Evolutionary conservation across 2,797 vertebrate genomes (phyloP).

Genomic region (Cercopithecus diana): DNA sequence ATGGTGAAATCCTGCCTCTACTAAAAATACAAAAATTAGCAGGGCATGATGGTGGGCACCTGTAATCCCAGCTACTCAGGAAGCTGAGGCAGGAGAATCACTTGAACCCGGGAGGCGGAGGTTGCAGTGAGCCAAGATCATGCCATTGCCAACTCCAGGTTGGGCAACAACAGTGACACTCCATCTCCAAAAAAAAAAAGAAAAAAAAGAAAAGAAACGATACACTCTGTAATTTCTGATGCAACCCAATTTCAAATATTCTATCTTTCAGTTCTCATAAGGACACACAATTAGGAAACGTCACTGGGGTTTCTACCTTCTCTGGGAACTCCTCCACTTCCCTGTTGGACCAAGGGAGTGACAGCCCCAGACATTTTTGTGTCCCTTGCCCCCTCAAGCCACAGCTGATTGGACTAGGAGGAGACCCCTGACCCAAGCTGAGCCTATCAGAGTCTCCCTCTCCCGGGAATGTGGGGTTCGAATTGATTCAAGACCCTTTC

Average conservation of each 20-base stretch:
- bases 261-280: neutral
- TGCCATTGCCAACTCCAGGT: neutral
- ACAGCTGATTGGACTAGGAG: neutral
- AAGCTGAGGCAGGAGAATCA: neutral
- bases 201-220: neutral
- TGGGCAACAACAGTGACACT: neutral
- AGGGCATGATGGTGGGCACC: neutral
- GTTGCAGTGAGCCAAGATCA: neutral
- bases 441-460: neutral
- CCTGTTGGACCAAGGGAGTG: fast-evolving
- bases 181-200: neutral
- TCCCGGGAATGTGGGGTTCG: neutral
- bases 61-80: neutral
- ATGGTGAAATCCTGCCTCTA: neutral
- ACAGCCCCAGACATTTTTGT: neutral
- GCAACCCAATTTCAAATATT: neutral
- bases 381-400: neutral
- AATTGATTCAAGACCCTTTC: neutral
- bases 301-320: neutral
- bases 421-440: neutral
- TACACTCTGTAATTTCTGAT: neutral
- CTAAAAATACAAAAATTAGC: neutral
- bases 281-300: neutral
- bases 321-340: neutral
- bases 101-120: neutral